A percentile compares a stretch with the other conserved stretches of the same genome.
Evolutionary conservation across 2,113 vertebrate genomes (phyloP).

Genomic region (Callionymus lyra): DNA sequence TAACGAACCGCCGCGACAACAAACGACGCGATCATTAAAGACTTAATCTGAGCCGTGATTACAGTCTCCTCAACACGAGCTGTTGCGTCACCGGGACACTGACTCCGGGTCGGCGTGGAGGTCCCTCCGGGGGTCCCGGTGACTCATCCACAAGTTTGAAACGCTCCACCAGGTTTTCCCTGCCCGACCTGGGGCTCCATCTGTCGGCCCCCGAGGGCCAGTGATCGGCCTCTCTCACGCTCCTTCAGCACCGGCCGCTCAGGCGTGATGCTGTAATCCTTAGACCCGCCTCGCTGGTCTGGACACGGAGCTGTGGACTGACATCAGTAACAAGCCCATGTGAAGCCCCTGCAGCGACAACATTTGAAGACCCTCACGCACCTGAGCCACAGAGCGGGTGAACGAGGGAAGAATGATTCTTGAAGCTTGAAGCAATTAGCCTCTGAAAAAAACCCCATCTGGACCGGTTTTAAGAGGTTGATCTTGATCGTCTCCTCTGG

Average conservation of each 20-base stretch:
- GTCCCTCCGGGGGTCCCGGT: conserved; percentile 25
- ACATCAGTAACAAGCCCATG: conserved; percentile 18
- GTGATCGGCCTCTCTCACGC: conserved; percentile 51
- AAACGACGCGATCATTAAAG: too few relatives aligned
- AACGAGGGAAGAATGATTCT: too few relatives aligned
- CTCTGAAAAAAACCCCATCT: too few relatives aligned
- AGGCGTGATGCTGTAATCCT: conserved; percentile 31
- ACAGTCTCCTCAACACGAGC: too few relatives aligned
- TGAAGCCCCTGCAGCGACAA: conserved; percentile 23
- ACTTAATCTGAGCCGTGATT: too few relatives aligned
- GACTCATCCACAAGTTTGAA: conserved; percentile 42
- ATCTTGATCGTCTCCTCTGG: too few relatives aligned
- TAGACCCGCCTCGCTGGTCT: conserved; percentile 9
- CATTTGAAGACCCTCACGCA: conserved; percentile 32
- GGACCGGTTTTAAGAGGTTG: too few relatives aligned
- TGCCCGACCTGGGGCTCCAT: conserved; percentile 43
- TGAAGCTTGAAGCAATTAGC: too few relatives aligned
- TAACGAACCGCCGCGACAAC: too few relatives aligned
- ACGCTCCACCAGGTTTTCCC: conserved; percentile 28
- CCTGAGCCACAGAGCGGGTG: too few relatives aligned
- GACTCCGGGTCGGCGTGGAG: conserved; percentile 22
- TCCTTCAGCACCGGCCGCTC: conserved; percentile 35
- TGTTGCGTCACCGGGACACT: neutral
- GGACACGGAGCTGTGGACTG: conserved; percentile 16
- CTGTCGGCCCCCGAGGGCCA: conserved; percentile 41